Conservation (phyloP, 2,113 vertebrate genomes). For the Arizona elegans region DNA sequence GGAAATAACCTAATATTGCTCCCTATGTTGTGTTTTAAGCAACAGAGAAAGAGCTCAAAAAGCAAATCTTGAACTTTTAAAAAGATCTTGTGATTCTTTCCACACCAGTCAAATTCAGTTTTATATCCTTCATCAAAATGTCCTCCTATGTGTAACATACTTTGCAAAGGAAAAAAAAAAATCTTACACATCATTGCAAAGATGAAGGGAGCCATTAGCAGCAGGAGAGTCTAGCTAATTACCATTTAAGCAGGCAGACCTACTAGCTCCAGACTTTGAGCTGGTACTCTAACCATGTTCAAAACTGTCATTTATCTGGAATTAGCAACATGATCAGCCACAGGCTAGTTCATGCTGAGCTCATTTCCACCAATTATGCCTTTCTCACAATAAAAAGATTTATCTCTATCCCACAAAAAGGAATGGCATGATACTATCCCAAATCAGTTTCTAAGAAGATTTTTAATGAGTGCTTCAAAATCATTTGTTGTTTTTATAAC, state of each 20-base stretch:
- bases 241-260: background rate
- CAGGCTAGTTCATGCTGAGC: background rate
- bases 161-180: background rate
- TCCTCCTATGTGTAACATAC: background rate
- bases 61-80: background rate
- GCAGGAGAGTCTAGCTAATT: background rate
- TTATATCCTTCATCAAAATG: background rate
- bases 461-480: background rate
- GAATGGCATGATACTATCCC: background rate
- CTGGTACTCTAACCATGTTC: background rate
- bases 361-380: background rate
- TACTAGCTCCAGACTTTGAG: background rate
- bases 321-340: background rate
- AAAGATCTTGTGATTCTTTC: background rate
- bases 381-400: background rate
- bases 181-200: background rate
- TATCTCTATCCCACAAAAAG: background rate
- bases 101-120: background rate
- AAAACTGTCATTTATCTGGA: background rate
- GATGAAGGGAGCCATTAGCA: background rate
- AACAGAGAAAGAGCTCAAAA: background rate
- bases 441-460: background rate
- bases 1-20: background rate
- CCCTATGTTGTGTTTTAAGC: background rate
- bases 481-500: background rate